Conservation (phyloP, 1,140 invertebrate genomes). For the Meloidogyne chitwoodi region DNA sequence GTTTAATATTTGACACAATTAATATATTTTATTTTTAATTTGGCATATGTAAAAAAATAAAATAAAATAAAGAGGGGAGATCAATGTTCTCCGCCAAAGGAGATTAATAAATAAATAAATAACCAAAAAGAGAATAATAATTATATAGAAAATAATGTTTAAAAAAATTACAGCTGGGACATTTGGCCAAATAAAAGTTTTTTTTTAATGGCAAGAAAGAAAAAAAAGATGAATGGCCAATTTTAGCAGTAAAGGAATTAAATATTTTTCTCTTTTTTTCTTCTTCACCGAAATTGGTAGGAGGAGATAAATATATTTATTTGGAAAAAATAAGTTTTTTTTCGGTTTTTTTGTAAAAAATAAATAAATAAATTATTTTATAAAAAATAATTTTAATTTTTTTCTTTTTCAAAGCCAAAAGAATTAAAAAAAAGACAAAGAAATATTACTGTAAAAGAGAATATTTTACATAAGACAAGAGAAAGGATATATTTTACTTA, state of each 20-base stretch:
- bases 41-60: background rate
- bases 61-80: background rate
- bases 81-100: background rate
- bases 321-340: background rate
- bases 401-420: no score
- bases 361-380: background rate
- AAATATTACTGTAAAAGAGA: no score
- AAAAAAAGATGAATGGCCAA: slow-evolving; percentile 14
- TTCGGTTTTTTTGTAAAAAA: background rate
- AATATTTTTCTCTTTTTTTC: background rate
- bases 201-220: background rate
- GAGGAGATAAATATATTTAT: background rate
- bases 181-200: background rate
- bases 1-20: no score
- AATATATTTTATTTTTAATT: no score
- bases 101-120: background rate
- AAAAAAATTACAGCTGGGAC: background rate
- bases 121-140: no score
- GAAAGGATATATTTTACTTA: no score
- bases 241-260: slow-evolving; percentile 3
- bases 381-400: background rate
- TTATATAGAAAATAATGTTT: no score
- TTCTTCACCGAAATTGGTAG: background rate
- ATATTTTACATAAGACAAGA: no score
- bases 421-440: no score